phyloP scores from a whole-genome alignment of 2,888 invertebrate species.

The Xestia rhomboidea region DNA sequence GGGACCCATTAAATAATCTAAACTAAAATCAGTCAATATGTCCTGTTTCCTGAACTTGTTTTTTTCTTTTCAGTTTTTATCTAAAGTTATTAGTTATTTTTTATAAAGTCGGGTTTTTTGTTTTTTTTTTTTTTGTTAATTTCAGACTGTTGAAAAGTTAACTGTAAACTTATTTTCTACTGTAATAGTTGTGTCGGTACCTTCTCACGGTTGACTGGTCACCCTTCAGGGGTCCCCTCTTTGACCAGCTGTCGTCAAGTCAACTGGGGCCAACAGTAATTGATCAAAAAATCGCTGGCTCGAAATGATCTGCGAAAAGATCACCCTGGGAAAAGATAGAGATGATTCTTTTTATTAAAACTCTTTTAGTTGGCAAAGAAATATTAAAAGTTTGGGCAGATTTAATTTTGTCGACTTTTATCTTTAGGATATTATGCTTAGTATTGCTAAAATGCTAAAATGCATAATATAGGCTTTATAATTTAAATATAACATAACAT shows the following conservation, averaged over 20 bases:
- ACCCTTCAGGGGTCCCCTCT: conserved; percentile 45
- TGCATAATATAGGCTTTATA: not conserved
- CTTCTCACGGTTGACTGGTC: conserved; percentile 38
- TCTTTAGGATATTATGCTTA: not conserved
- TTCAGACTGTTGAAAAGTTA: not conserved
- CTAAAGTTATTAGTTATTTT: too few relatives aligned
- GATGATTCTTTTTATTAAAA: not conserved
- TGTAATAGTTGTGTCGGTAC: not conserved
- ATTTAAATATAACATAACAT: not conserved
- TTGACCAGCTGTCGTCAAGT: conserved; percentile 62
- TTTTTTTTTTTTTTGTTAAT: too few relatives aligned
- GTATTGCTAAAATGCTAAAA: too few relatives aligned
- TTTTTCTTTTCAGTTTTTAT: too few relatives aligned
- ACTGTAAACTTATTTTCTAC: not conserved
- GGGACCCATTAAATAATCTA: too few relatives aligned
- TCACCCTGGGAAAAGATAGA: not conserved
- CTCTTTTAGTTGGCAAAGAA: not conserved
- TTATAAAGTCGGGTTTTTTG: too few relatives aligned
- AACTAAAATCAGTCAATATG: too few relatives aligned
- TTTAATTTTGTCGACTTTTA: not conserved
- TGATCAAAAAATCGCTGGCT: conserved; percentile 56
- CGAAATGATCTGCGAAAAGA: conserved; percentile 25
- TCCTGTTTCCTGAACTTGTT: too few relatives aligned
- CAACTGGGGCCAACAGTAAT: conserved; percentile 64
- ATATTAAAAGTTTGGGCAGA: not conserved